Evolutionary conservation across 2,888 invertebrate species (phyloP), one percentile per base, ranked within the genome.

Genomic region (Dolichomitus sp.): DNA sequence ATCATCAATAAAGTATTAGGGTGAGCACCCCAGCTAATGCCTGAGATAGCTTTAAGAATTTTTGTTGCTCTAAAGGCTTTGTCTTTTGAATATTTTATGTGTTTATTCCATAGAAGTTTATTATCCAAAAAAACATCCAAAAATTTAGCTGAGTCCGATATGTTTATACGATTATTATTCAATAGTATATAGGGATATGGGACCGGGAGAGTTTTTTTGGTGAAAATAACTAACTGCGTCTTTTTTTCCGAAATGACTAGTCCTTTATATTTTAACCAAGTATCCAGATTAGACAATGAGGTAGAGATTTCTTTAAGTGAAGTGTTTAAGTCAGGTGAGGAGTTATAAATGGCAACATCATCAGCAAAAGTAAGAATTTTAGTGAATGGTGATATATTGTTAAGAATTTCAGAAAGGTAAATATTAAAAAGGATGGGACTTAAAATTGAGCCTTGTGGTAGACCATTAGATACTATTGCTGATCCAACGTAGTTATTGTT

Each of bases 341-440:
- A 63, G 11, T 14, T 57, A 27, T 70, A 70, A 1, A 69, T 40
- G 0, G 23, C 69, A 2, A 70, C 40, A 9, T 69, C 69, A 5
- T 57, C 69, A 1, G 70, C 70, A 11, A 57, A 70, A 11, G 57
- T 70, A 1, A 72, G 14, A 0, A 72, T 5, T 59, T 72, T 72
- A 4, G 59, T 59, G 3, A 45, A 42, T 2, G 72, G 72, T 1
- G 27, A 30, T 11, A 48, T 59, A 7, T 59, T 1, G 1, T 42
- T 23, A 4, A 70, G 9, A 6, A 72, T 48, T 27, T 45, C 17
- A 3, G 45, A 59, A 1, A 72, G 11, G 12, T 59, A 59, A 0
- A 72, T 27, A 9, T 72, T 72, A 12, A 72, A 72, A 9, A 59
- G 45, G 0, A 72, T 72, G 4, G 57, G 59, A 12, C 59, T 72